Percentiles rank a stretch among this genome's conserved stretches.
Evolutionary conservation across 2,888 invertebrate genomes (phyloP).

Genomic region (Amphipyra tragopoginis): DNA sequence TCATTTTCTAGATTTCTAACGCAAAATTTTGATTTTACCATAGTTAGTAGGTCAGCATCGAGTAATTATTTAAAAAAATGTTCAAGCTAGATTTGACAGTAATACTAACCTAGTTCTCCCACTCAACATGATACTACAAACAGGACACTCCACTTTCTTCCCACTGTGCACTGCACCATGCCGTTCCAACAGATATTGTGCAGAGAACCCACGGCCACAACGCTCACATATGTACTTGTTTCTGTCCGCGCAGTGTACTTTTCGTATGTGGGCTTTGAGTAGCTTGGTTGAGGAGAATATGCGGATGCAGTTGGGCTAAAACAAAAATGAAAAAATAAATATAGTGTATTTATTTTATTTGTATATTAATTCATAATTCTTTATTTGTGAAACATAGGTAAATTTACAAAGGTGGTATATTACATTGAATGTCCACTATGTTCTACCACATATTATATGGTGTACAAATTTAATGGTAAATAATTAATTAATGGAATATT

Average conservation of each 20-base stretch:
- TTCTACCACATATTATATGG: too few relatives aligned
- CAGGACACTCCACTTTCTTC: conserved; percentile 25
- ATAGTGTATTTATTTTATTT: too few relatives aligned
- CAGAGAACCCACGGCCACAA: conserved; percentile 38
- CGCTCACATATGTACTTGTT: conserved; percentile 42
- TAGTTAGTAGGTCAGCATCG: too few relatives aligned
- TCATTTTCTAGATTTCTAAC: too few relatives aligned
- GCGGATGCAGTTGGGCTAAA: conserved; percentile 35
- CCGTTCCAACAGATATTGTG: conserved; percentile 29
- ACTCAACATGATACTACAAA: conserved; percentile 33
- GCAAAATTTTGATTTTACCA: too few relatives aligned
- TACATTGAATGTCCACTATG: too few relatives aligned
- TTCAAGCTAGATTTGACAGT: neutral
- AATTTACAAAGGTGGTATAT: too few relatives aligned
- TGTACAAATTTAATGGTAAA: too few relatives aligned
- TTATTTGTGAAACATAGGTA: too few relatives aligned
- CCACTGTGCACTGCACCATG: conserved; percentile 29
- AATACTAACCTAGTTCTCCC: conserved; percentile 39
- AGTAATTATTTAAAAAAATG: too few relatives aligned
- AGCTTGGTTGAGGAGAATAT: conserved; percentile 24
- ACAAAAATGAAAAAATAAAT: conserved; percentile 14
- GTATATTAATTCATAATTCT: too few relatives aligned
- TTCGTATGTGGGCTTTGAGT: conserved; percentile 45
- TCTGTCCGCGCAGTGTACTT: conserved; percentile 48
- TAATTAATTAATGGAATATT: too few relatives aligned